Evolutionary conservation across 2,113 vertebrate species (phyloP).

Genomic region (Oplegnathus fasciatus): DNA sequence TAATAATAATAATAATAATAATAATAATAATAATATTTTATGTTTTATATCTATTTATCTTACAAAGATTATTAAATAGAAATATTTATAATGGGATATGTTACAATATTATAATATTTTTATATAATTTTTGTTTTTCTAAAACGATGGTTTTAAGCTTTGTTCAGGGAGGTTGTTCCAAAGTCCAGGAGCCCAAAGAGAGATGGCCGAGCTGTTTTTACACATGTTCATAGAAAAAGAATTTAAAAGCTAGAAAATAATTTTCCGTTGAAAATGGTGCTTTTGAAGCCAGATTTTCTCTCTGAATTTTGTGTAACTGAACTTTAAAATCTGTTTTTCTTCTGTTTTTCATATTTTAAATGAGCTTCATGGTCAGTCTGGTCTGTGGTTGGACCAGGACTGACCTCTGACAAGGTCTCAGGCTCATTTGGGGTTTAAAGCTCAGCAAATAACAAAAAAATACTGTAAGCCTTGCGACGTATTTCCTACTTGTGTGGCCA

Average conservation of each 20-base stretch:
- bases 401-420: not conserved
- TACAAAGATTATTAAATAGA: not conserved
- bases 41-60: too few species aligned
- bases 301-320: not conserved
- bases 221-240: not conserved
- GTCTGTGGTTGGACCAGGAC: not conserved
- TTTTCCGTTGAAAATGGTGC: not conserved
- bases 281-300: not conserved
- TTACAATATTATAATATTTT: not conserved
- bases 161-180: not conserved
- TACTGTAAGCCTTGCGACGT: not conserved
- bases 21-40: not conserved
- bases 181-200: not conserved
- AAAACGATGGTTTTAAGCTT: not conserved
- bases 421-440: not conserved
- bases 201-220: not conserved
- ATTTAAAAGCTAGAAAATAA: not conserved
- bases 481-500: not conserved
- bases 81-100: not conserved
- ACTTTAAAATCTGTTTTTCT: not conserved
- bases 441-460: not conserved
- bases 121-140: not conserved
- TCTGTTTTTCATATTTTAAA: not conserved
- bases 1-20: not conserved
- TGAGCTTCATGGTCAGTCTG: not conserved